A percentile compares a stretch with the other conserved stretches of the same genome.
Evolutionary conservation across 2,113 vertebrate genomes (phyloP).

Genomic region (Rhegmatorhina hoffmannsi): DNA sequence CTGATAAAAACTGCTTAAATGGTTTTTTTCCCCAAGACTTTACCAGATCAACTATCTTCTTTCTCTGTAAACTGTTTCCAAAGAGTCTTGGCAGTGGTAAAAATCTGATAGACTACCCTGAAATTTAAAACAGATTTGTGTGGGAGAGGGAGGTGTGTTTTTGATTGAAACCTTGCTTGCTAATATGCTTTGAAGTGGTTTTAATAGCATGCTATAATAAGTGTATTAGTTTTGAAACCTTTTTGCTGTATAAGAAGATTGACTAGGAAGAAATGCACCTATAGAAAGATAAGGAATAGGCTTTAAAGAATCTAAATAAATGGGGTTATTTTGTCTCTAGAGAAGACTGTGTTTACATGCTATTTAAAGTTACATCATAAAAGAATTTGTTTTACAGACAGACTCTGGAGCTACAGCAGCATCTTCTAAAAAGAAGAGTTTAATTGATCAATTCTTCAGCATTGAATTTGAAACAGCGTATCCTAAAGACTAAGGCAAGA

Average conservation of each 20-base stretch:
- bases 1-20: background rate
- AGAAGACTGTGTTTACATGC: background rate
- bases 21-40: background rate
- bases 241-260: background rate
- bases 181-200: background rate
- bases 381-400: constrained; percentile 71
- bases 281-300: background rate
- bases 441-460: constrained; percentile 98
- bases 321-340: background rate
- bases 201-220: background rate
- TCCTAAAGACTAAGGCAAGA: constrained; percentile 78
- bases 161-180: background rate
- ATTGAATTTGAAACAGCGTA: constrained; percentile 97
- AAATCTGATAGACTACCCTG: background rate
- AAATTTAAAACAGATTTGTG: background rate
- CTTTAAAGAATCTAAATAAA: background rate
- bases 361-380: background rate
- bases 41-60: background rate
- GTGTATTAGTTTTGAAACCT: background rate
- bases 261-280: background rate
- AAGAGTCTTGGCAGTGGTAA: background rate
- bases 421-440: constrained; percentile 91
- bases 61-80: background rate
- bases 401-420: constrained; percentile 75
- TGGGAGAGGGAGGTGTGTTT: background rate